Evolutionary conservation across 35 echinoderm and acorn worm species (phyloP).

Genomic region (Chiridota heheva): DNA sequence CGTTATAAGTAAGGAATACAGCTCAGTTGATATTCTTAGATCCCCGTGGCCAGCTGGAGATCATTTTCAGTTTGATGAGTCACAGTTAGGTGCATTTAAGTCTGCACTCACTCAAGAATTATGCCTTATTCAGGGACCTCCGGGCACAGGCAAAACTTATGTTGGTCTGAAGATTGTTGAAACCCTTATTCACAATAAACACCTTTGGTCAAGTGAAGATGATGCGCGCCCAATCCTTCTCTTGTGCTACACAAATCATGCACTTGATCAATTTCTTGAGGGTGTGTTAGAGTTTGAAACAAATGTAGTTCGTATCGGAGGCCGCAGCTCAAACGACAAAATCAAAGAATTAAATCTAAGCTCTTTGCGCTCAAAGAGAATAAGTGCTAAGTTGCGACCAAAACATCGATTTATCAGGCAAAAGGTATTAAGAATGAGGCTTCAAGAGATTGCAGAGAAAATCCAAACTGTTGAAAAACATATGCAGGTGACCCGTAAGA

Average conservation of each 20-base stretch:
- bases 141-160: slow-evolving; percentile 92
- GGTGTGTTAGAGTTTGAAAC: slow-evolving; percentile 51
- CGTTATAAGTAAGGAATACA: neutral
- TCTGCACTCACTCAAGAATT: slow-evolving; percentile 70
- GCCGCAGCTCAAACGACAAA: slow-evolving; percentile 53
- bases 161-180: slow-evolving; percentile 82
- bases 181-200: slow-evolving; percentile 55
- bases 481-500: neutral
- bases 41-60: slow-evolving; percentile 49
- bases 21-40: neutral
- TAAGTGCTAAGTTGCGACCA: neutral
- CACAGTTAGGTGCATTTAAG: slow-evolving; percentile 66
- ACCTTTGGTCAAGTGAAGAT: slow-evolving; percentile 9
- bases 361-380: neutral
- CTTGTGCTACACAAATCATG: slow-evolving; percentile 95
- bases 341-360: slow-evolving; percentile 38
- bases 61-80: slow-evolving; percentile 54
- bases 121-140: slow-evolving; percentile 88
- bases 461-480: neutral
- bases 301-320: slow-evolving; percentile 58
- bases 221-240: slow-evolving; percentile 52
- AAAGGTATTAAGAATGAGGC: too few relatives aligned
- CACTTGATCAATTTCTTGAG: slow-evolving; percentile 91
- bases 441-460: neutral
- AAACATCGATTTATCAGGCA: neutral